Percentiles rank a stretch among this genome's conserved stretches.
These are phyloP conservation scores for Onychostoma macrolepis DNA, from an alignment of 2,113 vertebrate species.

Conservation along the genomic window DNA sequence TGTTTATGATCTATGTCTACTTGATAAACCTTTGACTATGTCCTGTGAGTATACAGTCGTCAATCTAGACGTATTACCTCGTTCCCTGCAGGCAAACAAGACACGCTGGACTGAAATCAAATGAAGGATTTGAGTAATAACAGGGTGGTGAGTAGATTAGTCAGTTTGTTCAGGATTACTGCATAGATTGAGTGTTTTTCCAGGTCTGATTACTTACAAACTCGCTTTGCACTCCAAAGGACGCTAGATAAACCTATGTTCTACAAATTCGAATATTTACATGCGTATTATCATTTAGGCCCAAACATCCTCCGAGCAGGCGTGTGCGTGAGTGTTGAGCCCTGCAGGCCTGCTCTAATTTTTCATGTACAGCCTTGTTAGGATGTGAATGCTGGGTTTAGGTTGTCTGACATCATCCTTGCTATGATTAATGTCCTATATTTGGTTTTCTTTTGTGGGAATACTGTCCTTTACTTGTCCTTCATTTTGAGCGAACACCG, in stretches of 20 bases:
- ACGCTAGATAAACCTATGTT: neutral
- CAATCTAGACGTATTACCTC: neutral
- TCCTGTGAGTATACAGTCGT: neutral
- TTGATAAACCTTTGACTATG: neutral
- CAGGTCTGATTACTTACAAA: conserved; percentile 16
- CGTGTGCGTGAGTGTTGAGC: neutral
- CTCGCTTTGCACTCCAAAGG: neutral
- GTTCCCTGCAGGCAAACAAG: conserved; percentile 17
- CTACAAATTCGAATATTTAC: neutral
- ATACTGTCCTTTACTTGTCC: neutral
- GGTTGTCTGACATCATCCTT: neutral
- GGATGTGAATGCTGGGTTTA: conserved; percentile 4
- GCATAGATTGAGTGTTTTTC: conserved; percentile 6
- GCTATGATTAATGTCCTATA: conserved; percentile 25
- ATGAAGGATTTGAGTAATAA: conserved; percentile 35
- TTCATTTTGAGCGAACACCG: neutral
- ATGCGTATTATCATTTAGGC: neutral
- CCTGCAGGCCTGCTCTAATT: conserved; percentile 14
- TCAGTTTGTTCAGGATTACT: neutral
- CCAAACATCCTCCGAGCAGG: neutral
- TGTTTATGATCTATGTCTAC: neutral
- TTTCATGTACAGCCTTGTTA: conserved; percentile 4
- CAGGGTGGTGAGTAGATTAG: conserved; percentile 13
- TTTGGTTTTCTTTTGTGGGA: conserved; percentile 5
- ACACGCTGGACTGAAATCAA: conserved; percentile 23